phyloP scores from a whole-genome alignment of 2,888 invertebrate species.

The Incurvaria masculella region DNA sequence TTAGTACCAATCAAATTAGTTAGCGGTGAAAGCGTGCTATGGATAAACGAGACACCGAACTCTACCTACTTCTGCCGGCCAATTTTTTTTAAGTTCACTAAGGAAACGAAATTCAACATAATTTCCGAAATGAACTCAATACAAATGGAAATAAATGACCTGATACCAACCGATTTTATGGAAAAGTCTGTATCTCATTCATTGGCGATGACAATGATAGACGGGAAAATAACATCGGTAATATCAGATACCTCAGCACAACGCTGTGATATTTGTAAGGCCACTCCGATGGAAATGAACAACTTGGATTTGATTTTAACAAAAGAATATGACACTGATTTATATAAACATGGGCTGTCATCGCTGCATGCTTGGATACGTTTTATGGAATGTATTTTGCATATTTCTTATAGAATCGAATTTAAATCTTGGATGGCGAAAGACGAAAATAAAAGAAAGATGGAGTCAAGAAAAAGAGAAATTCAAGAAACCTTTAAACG shows the following conservation, averaged over 20 bases:
- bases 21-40: background rate
- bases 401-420: conserved; percentile 7
- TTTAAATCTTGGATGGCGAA: conserved; percentile 9
- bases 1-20: background rate
- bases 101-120: background rate
- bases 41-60: background rate
- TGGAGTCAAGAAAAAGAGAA: conserved; percentile 4
- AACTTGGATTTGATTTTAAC: conserved; percentile 10
- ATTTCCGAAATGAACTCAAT: background rate
- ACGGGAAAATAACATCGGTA: background rate
- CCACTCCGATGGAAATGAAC: conserved; percentile 15
- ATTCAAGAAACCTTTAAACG: conserved; percentile 11
- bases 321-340: conserved; percentile 7
- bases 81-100: background rate
- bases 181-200: background rate
- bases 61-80: background rate
- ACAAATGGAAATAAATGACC: background rate
- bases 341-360: conserved; percentile 14
- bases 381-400: conserved; percentile 16
- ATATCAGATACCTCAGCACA: background rate
- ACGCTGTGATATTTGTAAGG: conserved; percentile 10
- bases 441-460: background rate
- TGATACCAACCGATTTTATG: background rate
- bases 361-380: conserved; percentile 17
- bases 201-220: background rate